Evolutionary conservation across 64 coral and sea anemone species (phyloP).

Genomic region (Montipora sp.): DNA sequence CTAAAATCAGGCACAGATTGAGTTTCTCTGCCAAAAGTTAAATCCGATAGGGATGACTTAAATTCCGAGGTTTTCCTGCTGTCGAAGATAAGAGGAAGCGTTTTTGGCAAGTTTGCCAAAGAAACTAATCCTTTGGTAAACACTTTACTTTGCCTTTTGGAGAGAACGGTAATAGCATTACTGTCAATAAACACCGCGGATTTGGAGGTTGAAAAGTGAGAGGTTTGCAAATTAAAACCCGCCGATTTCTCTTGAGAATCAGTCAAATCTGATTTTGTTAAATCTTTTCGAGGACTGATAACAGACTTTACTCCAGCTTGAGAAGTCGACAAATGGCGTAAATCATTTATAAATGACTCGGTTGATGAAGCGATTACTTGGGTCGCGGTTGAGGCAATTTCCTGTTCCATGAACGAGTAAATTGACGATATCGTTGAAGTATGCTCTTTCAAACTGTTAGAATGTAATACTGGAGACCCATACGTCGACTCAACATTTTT

Average conservation of each 20-base stretch:
- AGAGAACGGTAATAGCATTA: background rate
- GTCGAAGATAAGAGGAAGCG: background rate
- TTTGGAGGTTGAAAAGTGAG: slow-evolving; percentile 19
- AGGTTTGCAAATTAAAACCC: background rate
- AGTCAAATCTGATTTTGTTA: background rate
- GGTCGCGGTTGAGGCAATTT: background rate
- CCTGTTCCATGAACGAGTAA: background rate
- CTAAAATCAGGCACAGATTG: background rate
- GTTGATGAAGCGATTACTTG: background rate
- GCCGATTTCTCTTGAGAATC: background rate
- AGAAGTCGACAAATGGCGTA: slow-evolving; percentile 5
- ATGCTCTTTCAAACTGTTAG: background rate
- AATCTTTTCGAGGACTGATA: slow-evolving; percentile 8
- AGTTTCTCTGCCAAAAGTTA: background rate
- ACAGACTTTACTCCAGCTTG: slow-evolving; percentile 8
- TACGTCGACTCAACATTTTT: background rate
- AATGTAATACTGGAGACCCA: background rate
- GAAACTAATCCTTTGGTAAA: slow-evolving; percentile 35
- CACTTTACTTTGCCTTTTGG: background rate
- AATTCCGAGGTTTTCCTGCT: slow-evolving; percentile 18
- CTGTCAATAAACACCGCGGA: background rate
- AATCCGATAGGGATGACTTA: background rate
- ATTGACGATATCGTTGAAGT: background rate
- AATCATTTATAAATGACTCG: background rate
- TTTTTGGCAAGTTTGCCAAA: background rate